A percentile compares a stretch with the other conserved stretches of the same genome.
Conservation (phyloP, 2,797 vertebrate genomes). For the Tarsius wallacei region DNA sequence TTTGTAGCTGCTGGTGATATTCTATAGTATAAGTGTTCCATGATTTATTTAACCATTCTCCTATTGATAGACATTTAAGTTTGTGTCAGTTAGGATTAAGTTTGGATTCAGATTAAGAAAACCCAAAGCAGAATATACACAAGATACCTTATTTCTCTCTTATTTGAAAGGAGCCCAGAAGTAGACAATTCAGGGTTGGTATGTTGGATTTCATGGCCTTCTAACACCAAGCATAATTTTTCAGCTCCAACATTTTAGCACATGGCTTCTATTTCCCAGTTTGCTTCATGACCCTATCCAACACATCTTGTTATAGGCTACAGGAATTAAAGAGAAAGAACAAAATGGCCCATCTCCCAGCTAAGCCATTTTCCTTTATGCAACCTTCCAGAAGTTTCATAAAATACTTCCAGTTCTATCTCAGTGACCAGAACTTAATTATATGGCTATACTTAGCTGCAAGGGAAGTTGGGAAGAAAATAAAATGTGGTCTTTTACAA, state of each 20-base stretch:
- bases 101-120: slow-evolving; percentile 1
- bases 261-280: slow-evolving; percentile 10
- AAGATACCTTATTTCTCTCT: slow-evolving; percentile 34
- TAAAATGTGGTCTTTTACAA: neutral
- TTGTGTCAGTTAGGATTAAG: slow-evolving; percentile 31
- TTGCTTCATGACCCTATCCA: neutral
- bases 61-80: slow-evolving; percentile 37
- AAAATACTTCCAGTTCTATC: neutral
- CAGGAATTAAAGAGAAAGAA: neutral
- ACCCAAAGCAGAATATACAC: slow-evolving; percentile 6
- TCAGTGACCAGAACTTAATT: slow-evolving; percentile 14
- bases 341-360: neutral
- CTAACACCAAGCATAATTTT: neutral
- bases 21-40: neutral
- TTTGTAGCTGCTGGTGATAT: slow-evolving; percentile 20
- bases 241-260: neutral
- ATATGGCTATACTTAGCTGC: neutral
- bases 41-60: slow-evolving; percentile 4
- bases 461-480: neutral
- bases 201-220: neutral
- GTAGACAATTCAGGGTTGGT: neutral
- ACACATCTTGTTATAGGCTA: neutral
- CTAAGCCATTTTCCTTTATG: neutral
- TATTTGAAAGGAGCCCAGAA: neutral
- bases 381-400: slow-evolving; percentile 43